These are phyloP conservation scores for Anarhynchus alexandrinus DNA, from an alignment of 2,113 vertebrate genomes.

Conservation along the genomic window DNA sequence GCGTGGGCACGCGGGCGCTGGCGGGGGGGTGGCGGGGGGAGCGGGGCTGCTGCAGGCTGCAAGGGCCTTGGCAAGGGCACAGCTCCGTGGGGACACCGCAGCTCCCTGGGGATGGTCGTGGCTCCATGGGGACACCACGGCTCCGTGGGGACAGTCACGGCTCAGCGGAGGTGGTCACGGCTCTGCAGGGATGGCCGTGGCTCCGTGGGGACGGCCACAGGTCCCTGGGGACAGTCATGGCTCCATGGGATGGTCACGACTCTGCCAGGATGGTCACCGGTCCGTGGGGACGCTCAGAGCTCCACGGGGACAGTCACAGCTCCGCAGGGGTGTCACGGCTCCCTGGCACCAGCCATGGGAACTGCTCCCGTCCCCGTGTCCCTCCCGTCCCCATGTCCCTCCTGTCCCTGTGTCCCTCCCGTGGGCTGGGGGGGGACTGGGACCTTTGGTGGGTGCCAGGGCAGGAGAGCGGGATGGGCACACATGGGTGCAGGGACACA, in stretches of 20 bases:
- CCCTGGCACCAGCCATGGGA: neutral
- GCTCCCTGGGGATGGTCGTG: neutral
- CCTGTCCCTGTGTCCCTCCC: neutral
- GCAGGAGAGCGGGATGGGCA: neutral
- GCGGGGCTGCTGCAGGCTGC: neutral
- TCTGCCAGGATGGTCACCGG: neutral
- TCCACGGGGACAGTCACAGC: neutral
- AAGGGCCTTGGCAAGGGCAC: neutral
- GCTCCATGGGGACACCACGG: neutral
- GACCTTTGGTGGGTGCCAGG: neutral
- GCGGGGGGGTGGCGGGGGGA: neutral
- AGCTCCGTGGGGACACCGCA: rapidly evolving
- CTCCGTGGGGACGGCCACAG: neutral
- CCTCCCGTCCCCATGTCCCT: neutral
- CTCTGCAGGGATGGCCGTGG: neutral
- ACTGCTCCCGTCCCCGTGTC: neutral
- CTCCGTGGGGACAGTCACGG: rapidly evolving
- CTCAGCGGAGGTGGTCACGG: neutral
- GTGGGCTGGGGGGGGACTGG: neutral
- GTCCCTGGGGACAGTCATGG: neutral
- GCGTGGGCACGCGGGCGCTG: neutral
- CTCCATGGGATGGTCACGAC: neutral
- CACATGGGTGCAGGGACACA: rapidly evolving
- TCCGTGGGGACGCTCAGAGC: neutral
- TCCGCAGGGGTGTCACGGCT: neutral